A percentile compares a stretch with the other conserved stretches of the same genome.
Conservation (phyloP, 1,140 invertebrate species). For the Luehdorfia chinensis region DNA sequence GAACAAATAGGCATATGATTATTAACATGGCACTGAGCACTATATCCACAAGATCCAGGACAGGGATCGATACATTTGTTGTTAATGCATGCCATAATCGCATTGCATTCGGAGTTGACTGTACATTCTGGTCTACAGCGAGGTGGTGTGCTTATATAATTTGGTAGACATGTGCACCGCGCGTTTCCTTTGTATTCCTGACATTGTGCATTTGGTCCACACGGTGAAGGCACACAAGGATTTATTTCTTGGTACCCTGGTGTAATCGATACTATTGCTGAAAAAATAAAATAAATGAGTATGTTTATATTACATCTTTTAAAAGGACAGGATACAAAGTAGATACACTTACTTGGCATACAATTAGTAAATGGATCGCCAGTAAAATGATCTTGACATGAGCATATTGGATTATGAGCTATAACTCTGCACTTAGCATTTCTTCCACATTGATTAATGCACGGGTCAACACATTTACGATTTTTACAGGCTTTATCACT, state of each 20-base stretch:
- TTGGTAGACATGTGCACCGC: constrained; percentile 82
- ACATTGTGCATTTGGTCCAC: constrained; percentile 84
- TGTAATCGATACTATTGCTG: constrained; percentile 37
- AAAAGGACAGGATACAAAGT: background rate
- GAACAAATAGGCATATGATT: constrained; percentile 84
- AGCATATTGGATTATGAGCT: constrained; percentile 85
- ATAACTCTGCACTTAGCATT: constrained; percentile 87
- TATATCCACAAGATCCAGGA: constrained; percentile 85
- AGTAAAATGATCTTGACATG: constrained; percentile 82
- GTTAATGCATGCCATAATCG: constrained; percentile 81
- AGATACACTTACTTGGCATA: constrained; percentile 38
- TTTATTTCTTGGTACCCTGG: constrained; percentile 64
- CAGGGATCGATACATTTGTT: constrained; percentile 83
- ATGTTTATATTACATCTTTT: no score
- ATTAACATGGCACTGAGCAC: constrained; percentile 84
- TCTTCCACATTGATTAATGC: constrained; percentile 84
- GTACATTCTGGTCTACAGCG: constrained; percentile 85
- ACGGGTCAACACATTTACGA: constrained; percentile 87
- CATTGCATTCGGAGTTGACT: constrained; percentile 84
- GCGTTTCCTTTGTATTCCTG: constrained; percentile 79
- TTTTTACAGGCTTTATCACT: constrained; percentile 85
- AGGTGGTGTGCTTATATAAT: constrained; percentile 83
- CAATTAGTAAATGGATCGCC: constrained; percentile 77
- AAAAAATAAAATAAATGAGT: constrained; percentile 21
- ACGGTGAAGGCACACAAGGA: constrained; percentile 86